Conservation (phyloP, 2,113 vertebrate species). For the Rhinopithecus roxellana region DNA sequence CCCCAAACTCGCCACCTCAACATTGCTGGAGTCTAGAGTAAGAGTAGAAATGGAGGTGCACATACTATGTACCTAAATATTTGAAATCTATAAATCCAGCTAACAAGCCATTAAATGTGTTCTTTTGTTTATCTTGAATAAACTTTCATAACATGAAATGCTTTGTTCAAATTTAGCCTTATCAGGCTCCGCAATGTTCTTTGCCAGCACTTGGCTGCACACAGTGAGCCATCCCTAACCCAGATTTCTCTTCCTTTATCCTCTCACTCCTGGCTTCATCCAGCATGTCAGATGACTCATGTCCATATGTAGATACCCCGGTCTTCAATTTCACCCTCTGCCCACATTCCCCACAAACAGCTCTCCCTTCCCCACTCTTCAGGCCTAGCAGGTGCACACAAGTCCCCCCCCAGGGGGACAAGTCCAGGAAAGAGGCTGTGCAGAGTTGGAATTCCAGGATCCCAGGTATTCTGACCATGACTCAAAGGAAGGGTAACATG, state of each 20-base stretch:
- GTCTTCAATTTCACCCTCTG: background rate
- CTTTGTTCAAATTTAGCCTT: background rate
- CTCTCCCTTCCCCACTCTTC: background rate
- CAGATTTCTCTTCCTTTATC: background rate
- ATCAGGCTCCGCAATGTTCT: background rate
- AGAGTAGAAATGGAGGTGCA: background rate
- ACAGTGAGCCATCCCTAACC: background rate
- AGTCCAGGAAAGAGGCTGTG: too few relatives aligned
- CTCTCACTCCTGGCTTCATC: background rate
- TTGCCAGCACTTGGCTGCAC: background rate
- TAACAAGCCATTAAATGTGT: background rate
- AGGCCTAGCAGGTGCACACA: background rate
- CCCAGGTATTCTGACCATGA: background rate
- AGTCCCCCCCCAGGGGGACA: background rate
- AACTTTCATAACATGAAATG: background rate
- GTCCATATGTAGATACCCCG: background rate
- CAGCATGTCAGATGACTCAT: background rate
- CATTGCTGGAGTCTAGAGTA: background rate
- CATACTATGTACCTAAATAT: background rate
- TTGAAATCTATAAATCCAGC: background rate
- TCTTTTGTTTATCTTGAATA: slow-evolving; percentile 13
- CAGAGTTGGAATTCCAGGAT: background rate
- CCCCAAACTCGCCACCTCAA: background rate
- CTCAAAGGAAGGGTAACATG: background rate
- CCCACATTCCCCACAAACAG: background rate